Percentiles rank a stretch among this genome's conserved stretches.
phyloP scores from a whole-genome alignment of 92 coral and sea anemone genomes.

The Porites evermanni region DNA sequence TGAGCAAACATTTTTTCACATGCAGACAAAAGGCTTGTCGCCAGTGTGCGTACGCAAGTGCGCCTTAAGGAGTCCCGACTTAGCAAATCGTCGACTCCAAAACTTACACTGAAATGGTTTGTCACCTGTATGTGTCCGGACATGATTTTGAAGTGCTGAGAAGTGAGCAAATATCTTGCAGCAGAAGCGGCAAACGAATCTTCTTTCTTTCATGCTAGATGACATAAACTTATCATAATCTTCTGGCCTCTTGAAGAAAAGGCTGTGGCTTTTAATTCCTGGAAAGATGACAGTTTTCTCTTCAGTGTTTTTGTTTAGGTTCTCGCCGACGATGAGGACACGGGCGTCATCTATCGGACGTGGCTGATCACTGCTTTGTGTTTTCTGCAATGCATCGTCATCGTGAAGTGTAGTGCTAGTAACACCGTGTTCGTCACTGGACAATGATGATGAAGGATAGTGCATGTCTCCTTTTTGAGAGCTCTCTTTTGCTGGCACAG shows the following conservation, averaged over 20 bases:
- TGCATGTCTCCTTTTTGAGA: not conserved
- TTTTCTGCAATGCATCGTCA: not conserved
- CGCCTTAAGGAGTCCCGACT: conserved; percentile 74
- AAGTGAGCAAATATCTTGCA: conserved; percentile 68
- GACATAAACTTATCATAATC: not conserved
- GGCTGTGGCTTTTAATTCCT: not conserved
- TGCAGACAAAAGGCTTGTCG: conserved; percentile 68
- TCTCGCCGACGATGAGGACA: not conserved
- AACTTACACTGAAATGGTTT: conserved; percentile 69
- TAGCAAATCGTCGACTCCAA: conserved; percentile 72
- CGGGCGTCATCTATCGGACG: not conserved
- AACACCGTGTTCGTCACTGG: not conserved
- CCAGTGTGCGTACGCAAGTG: conserved; percentile 80
- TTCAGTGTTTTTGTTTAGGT: not conserved
- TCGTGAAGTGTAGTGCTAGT: not conserved
- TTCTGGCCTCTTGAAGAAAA: not conserved
- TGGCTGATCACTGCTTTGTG: not conserved
- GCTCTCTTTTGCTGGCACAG: not conserved
- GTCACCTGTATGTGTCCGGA: conserved; percentile 75
- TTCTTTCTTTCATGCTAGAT: conserved; percentile 18
- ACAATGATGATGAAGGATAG: not conserved
- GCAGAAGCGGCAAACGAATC: conserved; percentile 58
- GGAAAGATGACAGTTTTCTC: not conserved
- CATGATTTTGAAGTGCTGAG: conserved; percentile 74
- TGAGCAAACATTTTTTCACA: conserved; percentile 70